Conservation (phyloP, 2,797 vertebrate genomes). For the Oreonectes daqikongensis region DNA sequence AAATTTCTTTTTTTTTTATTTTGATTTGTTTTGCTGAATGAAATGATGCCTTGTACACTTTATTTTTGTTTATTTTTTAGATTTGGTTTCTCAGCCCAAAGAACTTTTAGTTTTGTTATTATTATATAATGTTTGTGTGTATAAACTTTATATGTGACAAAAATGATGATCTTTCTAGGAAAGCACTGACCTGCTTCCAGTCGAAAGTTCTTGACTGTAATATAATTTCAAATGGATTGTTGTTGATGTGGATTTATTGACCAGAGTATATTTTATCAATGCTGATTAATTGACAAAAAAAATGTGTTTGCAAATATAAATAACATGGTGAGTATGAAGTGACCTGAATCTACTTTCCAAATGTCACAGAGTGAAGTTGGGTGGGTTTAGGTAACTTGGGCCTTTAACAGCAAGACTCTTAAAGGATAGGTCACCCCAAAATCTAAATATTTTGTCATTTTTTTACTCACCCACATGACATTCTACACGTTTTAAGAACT, state of each 20-base stretch:
- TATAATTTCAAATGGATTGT: slow-evolving; percentile 41
- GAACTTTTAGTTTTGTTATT: slow-evolving; percentile 72
- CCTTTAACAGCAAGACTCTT: no score
- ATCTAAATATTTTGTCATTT: no score
- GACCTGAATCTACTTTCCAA: no score
- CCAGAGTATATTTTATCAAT: slow-evolving; percentile 1
- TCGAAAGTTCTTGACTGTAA: slow-evolving; percentile 70
- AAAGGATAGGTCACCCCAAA: no score
- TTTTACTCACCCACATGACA: no score
- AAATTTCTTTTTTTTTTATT: slow-evolving; percentile 38
- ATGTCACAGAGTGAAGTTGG: no score
- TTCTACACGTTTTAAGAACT: no score
- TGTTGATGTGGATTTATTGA: slow-evolving; percentile 43
- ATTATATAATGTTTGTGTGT: slow-evolving; percentile 66
- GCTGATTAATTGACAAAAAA: neutral
- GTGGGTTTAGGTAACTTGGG: no score
- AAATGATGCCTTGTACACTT: slow-evolving; percentile 55
- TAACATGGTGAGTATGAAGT: no score
- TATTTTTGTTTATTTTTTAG: slow-evolving; percentile 44
- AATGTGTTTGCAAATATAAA: no score
- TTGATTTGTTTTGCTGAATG: slow-evolving; percentile 47
- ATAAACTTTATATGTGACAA: slow-evolving; percentile 66
- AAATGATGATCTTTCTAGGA: slow-evolving; percentile 65
- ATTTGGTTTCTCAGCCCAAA: slow-evolving; percentile 80
- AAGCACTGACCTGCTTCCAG: slow-evolving; percentile 68